A percentile compares a stretch with the other conserved stretches of the same genome.
phyloP scores from a whole-genome alignment of 1,140 invertebrate genomes.

The Diploscapter pachys region DNA sequence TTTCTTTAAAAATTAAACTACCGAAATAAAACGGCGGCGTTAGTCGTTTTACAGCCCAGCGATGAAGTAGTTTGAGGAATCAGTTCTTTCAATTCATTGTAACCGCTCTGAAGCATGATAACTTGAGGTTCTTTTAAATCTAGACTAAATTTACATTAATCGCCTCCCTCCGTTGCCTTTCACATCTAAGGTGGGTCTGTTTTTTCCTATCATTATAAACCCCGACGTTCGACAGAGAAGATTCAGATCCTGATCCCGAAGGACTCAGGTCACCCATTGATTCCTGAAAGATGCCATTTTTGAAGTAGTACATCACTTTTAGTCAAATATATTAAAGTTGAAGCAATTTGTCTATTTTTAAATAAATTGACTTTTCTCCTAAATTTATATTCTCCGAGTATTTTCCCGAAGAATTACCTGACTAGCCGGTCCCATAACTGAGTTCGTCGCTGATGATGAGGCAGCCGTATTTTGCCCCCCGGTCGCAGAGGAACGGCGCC shows the following conservation, averaged over 20 bases:
- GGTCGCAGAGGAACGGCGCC: too few species aligned
- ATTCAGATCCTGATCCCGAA: background rate
- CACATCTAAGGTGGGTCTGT: conserved; percentile 53
- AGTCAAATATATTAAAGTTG: too few species aligned
- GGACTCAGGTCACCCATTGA: background rate
- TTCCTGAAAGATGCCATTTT: too few species aligned
- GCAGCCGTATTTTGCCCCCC: too few species aligned
- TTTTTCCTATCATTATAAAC: conserved; percentile 49
- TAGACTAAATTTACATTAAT: conserved; percentile 49
- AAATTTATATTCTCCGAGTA: too few species aligned
- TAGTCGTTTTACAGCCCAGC: conserved; percentile 56
- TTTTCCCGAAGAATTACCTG: too few species aligned
- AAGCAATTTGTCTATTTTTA: too few species aligned
- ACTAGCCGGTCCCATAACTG: too few species aligned
- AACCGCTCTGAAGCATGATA: conserved; percentile 50
- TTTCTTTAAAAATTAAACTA: conserved; percentile 13
- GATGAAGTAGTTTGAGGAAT: conserved; percentile 51
- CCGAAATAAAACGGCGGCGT: conserved; percentile 53
- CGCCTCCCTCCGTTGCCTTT: conserved; percentile 53
- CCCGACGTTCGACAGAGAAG: too few species aligned
- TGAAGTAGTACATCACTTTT: too few species aligned
- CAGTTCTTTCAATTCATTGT: conserved; percentile 55
- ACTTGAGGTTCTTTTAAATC: background rate
- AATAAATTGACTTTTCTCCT: too few species aligned
- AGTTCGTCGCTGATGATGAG: too few species aligned